phyloP scores from a whole-genome alignment of 2,113 vertebrate species.

The Ibidorhyncha struthersii region DNA sequence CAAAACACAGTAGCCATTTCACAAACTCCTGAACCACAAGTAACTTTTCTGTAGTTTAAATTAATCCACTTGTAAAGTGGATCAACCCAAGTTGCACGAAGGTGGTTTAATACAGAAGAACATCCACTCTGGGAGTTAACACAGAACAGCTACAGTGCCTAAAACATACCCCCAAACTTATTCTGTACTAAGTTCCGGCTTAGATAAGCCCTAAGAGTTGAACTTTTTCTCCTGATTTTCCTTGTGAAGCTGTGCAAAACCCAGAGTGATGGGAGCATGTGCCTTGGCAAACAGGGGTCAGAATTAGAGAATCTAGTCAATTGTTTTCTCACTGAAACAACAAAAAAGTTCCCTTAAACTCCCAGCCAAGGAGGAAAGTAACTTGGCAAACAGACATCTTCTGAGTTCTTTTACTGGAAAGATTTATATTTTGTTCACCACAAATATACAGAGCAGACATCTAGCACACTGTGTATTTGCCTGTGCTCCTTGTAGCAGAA shows the following conservation, averaged over 20 bases:
- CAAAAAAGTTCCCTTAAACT: background rate
- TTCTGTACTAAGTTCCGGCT: conserved; percentile 12
- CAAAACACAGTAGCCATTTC: background rate
- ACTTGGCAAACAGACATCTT: conserved; percentile 37
- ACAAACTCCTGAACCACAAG: background rate
- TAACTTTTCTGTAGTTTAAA: background rate
- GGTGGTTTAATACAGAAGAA: background rate
- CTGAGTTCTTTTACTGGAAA: conserved; percentile 19
- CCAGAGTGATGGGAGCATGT: background rate
- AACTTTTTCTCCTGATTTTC: conserved; percentile 14
- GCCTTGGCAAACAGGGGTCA: conserved; percentile 1
- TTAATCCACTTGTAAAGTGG: background rate
- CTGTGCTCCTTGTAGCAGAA: conserved; percentile 28
- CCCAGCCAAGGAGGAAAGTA: conserved; percentile 35
- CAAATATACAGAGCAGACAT: background rate
- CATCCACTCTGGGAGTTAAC: background rate
- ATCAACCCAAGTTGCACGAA: background rate
- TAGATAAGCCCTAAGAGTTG: conserved; percentile 17
- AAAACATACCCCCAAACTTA: background rate
- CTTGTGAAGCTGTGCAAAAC: background rate
- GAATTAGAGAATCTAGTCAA: background rate
- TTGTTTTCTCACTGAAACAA: background rate
- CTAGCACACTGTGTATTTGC: background rate
- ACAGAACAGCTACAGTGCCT: background rate
- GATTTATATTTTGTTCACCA: conserved; percentile 49